phyloP scores from a whole-genome alignment of 1,140 invertebrate genomes.

The Acromyrmex echinatior region DNA sequence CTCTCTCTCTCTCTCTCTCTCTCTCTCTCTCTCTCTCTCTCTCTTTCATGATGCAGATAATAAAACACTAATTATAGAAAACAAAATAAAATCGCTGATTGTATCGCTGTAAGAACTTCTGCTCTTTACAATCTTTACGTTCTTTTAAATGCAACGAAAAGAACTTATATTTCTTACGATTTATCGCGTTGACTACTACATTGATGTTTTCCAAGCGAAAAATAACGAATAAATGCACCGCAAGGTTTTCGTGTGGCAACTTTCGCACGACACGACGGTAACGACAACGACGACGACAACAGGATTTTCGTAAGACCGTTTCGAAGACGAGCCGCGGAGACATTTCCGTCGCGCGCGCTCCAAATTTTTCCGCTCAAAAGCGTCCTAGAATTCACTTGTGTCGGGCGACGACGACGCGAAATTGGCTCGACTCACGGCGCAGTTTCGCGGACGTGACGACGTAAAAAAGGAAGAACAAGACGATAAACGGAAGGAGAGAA shows the following conservation, averaged over 20 bases:
- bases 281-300: background rate
- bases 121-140: background rate
- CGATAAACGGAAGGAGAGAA: slow-evolving; percentile 47
- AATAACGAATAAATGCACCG: background rate
- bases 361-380: slow-evolving; percentile 58
- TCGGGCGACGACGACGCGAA: slow-evolving; percentile 46
- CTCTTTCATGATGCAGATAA: background rate
- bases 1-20: background rate
- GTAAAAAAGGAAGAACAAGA: slow-evolving; percentile 47
- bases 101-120: background rate
- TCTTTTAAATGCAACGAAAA: background rate
- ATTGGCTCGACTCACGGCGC: slow-evolving; percentile 45
- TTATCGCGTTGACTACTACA: background rate
- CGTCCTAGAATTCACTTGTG: slow-evolving; percentile 52
- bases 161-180: background rate
- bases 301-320: slow-evolving; percentile 38
- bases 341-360: slow-evolving; percentile 42
- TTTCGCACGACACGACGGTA: background rate
- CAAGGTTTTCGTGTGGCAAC: slow-evolving; percentile 6
- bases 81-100: background rate
- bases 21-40: background rate
- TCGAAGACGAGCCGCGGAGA: slow-evolving; percentile 14
- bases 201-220: background rate
- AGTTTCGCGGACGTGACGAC: slow-evolving; percentile 60
- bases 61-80: background rate